Evolutionary conservation across 1,140 invertebrate genomes (phyloP).

Genomic region (Trichoplusia ni): DNA sequence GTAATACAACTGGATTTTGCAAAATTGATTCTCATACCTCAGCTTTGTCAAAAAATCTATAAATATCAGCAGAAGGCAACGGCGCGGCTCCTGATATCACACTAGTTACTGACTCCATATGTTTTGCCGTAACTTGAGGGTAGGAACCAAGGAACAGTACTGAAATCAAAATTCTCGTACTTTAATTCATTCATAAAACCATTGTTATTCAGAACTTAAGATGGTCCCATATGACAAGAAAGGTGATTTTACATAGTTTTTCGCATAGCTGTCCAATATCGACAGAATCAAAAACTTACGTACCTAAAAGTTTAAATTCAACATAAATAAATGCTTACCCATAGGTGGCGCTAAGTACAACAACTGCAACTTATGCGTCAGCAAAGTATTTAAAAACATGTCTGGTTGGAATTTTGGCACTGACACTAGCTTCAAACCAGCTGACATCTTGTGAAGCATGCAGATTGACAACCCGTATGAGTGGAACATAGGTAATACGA

Average conservation of each 20-base stretch:
- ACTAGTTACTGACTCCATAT: constrained; percentile 80
- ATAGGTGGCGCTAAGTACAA: constrained; percentile 85
- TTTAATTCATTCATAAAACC: too few species aligned
- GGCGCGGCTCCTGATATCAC: constrained; percentile 88
- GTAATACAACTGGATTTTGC: too few species aligned
- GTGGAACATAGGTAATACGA: constrained; percentile 92
- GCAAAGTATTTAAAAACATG: constrained; percentile 82
- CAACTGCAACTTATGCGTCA: constrained; percentile 82
- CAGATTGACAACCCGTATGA: constrained; percentile 88
- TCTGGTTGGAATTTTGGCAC: constrained; percentile 89
- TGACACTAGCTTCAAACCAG: constrained; percentile 87
- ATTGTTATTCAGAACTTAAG: too few species aligned
- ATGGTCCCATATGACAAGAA: neutral
- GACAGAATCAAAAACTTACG: too few species aligned
- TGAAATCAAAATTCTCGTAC: constrained; percentile 53
- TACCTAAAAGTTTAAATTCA: too few species aligned
- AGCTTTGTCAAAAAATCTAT: constrained; percentile 80
- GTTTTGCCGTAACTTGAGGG: constrained; percentile 82
- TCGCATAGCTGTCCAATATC: too few species aligned
- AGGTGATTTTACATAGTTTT: neutral
- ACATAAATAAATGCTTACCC: constrained; percentile 66
- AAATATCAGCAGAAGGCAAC: constrained; percentile 83
- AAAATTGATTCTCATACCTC: constrained; percentile 48
- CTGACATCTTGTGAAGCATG: constrained; percentile 82
- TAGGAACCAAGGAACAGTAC: constrained; percentile 86